phyloP scores from a whole-genome alignment of 2,888 invertebrate genomes.

The Philereme transversata region DNA sequence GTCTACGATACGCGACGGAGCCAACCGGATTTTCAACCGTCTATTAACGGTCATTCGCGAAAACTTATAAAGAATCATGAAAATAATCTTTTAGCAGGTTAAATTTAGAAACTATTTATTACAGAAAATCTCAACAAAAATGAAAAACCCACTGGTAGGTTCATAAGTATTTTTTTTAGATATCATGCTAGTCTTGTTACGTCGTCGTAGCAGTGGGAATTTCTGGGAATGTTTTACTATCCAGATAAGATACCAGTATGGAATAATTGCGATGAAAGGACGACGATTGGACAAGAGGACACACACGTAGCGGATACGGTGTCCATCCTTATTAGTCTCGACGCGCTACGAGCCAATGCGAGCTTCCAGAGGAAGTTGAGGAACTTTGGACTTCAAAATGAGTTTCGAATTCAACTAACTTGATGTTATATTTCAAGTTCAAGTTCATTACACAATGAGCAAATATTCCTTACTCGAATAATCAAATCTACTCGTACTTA shows the following conservation, averaged over 20 bases:
- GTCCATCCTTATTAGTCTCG: conserved; percentile 56
- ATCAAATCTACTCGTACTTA: conserved; percentile 3
- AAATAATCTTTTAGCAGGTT: neutral
- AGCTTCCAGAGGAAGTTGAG: conserved; percentile 52
- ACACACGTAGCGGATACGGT: conserved; percentile 60
- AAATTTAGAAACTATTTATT: neutral
- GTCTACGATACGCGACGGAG: conserved; percentile 22
- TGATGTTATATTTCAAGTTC: neutral
- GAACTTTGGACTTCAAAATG: conserved; percentile 39
- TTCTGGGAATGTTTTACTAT: too few relatives aligned
- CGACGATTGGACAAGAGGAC: conserved; percentile 40
- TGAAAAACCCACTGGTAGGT: too few relatives aligned
- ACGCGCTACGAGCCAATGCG: conserved; percentile 38
- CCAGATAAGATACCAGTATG: neutral
- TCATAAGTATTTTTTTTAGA: too few relatives aligned
- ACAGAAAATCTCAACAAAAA: too few relatives aligned
- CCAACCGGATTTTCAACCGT: conserved; percentile 19
- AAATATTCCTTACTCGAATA: conserved; percentile 1
- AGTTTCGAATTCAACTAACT: conserved; percentile 34
- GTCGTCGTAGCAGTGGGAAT: too few relatives aligned
- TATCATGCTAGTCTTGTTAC: too few relatives aligned
- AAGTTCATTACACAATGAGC: neutral
- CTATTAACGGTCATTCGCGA: conserved; percentile 18
- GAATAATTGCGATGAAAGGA: conserved; percentile 13
- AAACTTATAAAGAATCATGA: neutral